Evolutionary conservation across 2,888 invertebrate genomes (phyloP).

Genomic region (Catocala fraxini): DNA sequence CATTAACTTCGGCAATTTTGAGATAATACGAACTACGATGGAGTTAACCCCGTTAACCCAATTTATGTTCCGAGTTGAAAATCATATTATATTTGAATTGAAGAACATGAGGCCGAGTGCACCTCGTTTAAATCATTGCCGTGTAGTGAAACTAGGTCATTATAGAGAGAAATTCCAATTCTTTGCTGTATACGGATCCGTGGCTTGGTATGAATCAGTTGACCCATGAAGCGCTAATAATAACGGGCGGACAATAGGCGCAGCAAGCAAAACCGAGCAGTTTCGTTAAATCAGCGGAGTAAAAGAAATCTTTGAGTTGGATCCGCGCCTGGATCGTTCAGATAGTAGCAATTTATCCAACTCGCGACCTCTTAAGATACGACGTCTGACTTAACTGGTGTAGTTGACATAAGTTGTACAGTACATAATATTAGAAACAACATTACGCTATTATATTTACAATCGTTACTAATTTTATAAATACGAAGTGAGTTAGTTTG

Average conservation of each 20-base stretch:
- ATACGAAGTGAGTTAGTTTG: no score
- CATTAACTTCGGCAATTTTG: conserved; percentile 2
- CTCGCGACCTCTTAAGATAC: conserved; percentile 58
- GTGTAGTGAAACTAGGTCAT: conserved; percentile 37
- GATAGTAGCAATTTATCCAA: conserved; percentile 76
- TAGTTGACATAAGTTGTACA: neutral
- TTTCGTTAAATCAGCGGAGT: conserved; percentile 75
- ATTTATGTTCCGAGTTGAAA: neutral
- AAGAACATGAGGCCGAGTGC: conserved; percentile 5
- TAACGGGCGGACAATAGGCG: conserved; percentile 66
- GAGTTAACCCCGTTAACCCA: neutral
- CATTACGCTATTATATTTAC: no score
- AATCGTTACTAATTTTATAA: no score
- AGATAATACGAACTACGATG: conserved; percentile 11
- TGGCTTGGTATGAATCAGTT: conserved; percentile 53
- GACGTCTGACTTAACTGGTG: conserved; percentile 26
- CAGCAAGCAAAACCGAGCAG: conserved; percentile 58
- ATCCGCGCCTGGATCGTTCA: conserved; percentile 70
- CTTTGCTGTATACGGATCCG: conserved; percentile 43
- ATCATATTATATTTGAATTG: conserved; percentile 2
- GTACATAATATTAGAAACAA: no score
- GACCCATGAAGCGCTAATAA: conserved; percentile 70
- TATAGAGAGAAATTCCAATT: conserved; percentile 47
- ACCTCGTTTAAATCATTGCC: conserved; percentile 18
- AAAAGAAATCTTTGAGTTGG: conserved; percentile 74